Conservation (phyloP, 2,113 vertebrate genomes). For the Mormyrus iriodes region DNA sequence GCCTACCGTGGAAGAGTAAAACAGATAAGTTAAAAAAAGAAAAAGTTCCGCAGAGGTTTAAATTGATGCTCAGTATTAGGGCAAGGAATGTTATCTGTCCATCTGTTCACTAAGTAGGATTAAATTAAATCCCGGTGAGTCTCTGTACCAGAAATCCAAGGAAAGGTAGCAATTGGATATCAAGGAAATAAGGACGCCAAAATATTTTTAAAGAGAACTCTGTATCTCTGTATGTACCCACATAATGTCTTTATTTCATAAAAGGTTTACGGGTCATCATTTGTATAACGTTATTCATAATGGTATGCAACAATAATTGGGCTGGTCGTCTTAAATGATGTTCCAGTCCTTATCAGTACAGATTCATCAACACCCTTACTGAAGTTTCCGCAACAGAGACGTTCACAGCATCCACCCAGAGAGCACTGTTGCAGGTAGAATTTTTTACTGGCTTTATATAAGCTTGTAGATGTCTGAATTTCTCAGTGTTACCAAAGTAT, state of each 20-base stretch:
- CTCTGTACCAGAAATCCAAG: neutral
- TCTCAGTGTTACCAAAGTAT: neutral
- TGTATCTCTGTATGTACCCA: neutral
- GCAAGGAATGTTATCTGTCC: conserved; percentile 20
- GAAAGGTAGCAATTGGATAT: conserved; percentile 14
- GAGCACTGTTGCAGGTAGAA: neutral
- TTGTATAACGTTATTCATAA: neutral
- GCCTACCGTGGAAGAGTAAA: neutral
- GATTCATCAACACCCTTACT: neutral
- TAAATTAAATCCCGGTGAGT: conserved; percentile 13
- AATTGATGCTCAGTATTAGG: conserved; percentile 13
- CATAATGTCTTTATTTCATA: neutral
- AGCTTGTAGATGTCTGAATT: neutral
- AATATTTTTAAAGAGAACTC: neutral
- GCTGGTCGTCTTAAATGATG: neutral
- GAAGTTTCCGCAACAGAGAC: neutral
- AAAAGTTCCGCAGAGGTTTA: neutral
- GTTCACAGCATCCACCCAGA: neutral
- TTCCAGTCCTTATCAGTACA: neutral
- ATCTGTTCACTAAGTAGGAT: conserved; percentile 24
- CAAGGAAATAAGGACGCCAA: neutral
- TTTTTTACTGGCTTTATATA: neutral
- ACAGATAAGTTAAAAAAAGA: neutral
- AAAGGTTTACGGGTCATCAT: neutral
- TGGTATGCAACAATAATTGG: neutral